These are phyloP conservation scores for Penaeus vannamei DNA, from an alignment of 1,140 invertebrate genomes.

Conservation along the genomic window DNA sequence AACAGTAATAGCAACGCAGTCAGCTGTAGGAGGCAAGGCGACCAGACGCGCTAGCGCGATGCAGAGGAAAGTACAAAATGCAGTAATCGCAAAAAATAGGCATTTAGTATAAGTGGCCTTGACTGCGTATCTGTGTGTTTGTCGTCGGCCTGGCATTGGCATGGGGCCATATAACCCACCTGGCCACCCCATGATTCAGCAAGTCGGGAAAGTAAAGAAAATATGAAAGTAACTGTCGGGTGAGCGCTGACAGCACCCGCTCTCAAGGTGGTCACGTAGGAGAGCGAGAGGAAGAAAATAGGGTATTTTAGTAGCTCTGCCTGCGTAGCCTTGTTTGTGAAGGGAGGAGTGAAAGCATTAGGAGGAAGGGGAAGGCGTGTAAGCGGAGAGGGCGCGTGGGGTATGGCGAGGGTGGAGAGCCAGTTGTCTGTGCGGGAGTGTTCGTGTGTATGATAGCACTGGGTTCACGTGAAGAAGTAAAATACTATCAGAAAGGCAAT, in stretches of 20 bases:
- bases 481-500: not conserved
- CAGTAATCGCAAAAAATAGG: too few relatives aligned
- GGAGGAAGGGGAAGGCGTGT: conserved; percentile 1
- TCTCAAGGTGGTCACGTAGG: not conserved
- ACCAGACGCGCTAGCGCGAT: too few relatives aligned
- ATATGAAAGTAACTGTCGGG: not conserved
- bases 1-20: too few relatives aligned
- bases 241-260: not conserved
- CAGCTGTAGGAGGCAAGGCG: too few relatives aligned
- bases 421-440: not conserved
- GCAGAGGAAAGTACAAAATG: too few relatives aligned
- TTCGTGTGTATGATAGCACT: too few relatives aligned
- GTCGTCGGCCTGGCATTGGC: too few relatives aligned
- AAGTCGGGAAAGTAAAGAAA: not conserved
- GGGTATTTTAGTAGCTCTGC: not conserved
- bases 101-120: too few relatives aligned
- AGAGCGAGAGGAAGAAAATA: not conserved
- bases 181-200: too few relatives aligned
- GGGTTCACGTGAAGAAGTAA: not conserved
- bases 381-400: conserved; percentile 19
- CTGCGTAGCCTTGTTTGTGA: not conserved
- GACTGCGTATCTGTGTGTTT: too few relatives aligned
- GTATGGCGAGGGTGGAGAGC: not conserved
- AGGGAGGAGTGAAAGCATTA: not conserved
- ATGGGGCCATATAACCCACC: too few relatives aligned